Percentiles rank a stretch among this genome's conserved stretches.
These are phyloP conservation scores for Notolabrus celidotus DNA, from an alignment of 2,797 vertebrate genomes.

Conservation along the genomic window DNA sequence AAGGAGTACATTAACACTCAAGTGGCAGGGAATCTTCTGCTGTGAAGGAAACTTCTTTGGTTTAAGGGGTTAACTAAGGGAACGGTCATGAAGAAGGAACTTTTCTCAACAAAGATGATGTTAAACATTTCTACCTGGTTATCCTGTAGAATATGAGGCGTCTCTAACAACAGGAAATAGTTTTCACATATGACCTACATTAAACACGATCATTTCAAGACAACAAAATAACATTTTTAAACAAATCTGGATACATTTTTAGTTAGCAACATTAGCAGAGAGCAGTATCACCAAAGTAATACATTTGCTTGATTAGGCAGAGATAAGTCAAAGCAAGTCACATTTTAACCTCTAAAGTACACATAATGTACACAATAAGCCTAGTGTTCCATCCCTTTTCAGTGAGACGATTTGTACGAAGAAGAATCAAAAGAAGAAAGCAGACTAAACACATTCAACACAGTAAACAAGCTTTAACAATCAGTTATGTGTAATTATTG, in stretches of 20 bases:
- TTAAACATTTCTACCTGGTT: conserved; percentile 16
- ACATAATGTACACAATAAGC: conserved; percentile 23
- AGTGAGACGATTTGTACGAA: conserved; percentile 40
- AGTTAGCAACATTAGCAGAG: conserved; percentile 19
- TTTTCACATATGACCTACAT: conserved; percentile 6
- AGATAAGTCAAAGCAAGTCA: conserved; percentile 47
- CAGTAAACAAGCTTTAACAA: conserved; percentile 22
- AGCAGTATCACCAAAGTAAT: conserved; percentile 33
- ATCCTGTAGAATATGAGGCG: neutral
- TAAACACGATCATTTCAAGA: conserved; percentile 19
- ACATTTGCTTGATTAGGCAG: conserved; percentile 38
- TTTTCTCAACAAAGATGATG: conserved; percentile 14
- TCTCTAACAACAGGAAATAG: neutral
- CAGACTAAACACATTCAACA: conserved; percentile 27
- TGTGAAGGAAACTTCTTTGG: conserved; percentile 68
- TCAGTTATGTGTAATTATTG: conserved; percentile 7
- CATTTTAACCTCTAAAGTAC: conserved; percentile 30
- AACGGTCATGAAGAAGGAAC: conserved; percentile 27
- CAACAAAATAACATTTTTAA: conserved; percentile 25
- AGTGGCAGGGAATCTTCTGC: conserved; percentile 41
- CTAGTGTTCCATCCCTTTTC: conserved; percentile 46
- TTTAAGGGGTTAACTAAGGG: conserved; percentile 48
- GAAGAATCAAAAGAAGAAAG: conserved; percentile 18
- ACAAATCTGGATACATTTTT: conserved; percentile 22
- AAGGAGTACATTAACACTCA: conserved; percentile 49